Conservation (phyloP, 2,888 invertebrate genomes). For the Acrobasis repandana region DNA sequence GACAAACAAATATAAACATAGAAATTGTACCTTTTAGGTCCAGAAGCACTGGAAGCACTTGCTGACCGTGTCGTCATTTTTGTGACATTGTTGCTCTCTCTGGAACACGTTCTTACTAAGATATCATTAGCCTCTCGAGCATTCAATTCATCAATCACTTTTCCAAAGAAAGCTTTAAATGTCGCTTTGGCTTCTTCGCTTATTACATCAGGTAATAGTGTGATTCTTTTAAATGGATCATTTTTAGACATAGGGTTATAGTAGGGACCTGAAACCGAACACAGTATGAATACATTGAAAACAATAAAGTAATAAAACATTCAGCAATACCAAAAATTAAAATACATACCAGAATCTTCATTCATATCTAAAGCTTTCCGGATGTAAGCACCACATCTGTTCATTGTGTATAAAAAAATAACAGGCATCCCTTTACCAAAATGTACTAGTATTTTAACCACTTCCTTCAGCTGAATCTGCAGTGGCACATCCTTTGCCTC, state of each 20-base stretch:
- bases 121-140: slow-evolving; percentile 91
- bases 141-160: slow-evolving; percentile 87
- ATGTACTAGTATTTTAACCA: slow-evolving; percentile 89
- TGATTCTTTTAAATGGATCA: slow-evolving; percentile 88
- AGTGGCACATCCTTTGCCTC: slow-evolving; percentile 82
- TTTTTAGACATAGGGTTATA: slow-evolving; percentile 85
- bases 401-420: slow-evolving; percentile 90
- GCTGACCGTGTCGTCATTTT: slow-evolving; percentile 70
- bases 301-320: neutral
- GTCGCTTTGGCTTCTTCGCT: slow-evolving; percentile 85
- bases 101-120: slow-evolving; percentile 88
- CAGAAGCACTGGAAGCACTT: slow-evolving; percentile 58
- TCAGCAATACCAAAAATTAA: slow-evolving; percentile 11
- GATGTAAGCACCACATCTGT: slow-evolving; percentile 86
- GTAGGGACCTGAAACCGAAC: slow-evolving; percentile 70
- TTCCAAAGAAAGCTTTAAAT: slow-evolving; percentile 85
- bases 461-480: slow-evolving; percentile 86
- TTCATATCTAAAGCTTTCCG: slow-evolving; percentile 88
- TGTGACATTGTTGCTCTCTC: slow-evolving; percentile 72
- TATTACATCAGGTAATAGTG: slow-evolving; percentile 87
- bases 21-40: slow-evolving; percentile 60
- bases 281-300: neutral
- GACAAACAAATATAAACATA: slow-evolving; percentile 6
- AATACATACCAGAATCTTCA: slow-evolving; percentile 66
- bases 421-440: slow-evolving; percentile 90